These are phyloP conservation scores for Nycteola revayana DNA, from an alignment of 2,888 invertebrate species.

Conservation along the genomic window DNA sequence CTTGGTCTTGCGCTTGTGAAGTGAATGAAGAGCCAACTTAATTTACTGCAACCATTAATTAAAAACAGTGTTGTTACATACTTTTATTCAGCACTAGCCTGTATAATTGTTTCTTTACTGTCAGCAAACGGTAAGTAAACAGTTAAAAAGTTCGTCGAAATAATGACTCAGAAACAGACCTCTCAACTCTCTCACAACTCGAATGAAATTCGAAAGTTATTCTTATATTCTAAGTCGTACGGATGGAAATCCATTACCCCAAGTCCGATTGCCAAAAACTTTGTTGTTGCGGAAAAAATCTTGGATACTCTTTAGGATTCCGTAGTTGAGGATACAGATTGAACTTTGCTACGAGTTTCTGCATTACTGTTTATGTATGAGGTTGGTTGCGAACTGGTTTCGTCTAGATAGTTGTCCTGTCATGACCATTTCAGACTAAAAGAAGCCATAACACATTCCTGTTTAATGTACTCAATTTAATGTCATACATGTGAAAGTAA, in stretches of 20 bases:
- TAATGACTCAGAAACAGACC: conserved; percentile 14
- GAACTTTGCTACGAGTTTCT: background rate
- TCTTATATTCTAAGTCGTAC: background rate
- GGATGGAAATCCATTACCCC: conserved; percentile 2
- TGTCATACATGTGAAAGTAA: too few relatives aligned
- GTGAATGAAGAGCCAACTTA: background rate
- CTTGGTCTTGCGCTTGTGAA: too few relatives aligned
- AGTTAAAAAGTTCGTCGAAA: conserved; percentile 24
- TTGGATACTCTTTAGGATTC: conserved; percentile 6
- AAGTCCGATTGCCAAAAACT: background rate
- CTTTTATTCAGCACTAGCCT: conserved; percentile 6
- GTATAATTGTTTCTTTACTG: conserved; percentile 16
- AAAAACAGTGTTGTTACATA: conserved; percentile 1
- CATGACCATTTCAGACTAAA: too few relatives aligned
- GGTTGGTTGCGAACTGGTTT: background rate
- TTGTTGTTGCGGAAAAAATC: background rate
- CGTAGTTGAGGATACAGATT: background rate
- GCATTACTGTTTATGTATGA: background rate
- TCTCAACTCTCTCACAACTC: background rate
- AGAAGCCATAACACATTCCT: too few relatives aligned
- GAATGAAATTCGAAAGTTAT: conserved; percentile 4
- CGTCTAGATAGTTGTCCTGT: background rate
- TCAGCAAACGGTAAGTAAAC: conserved; percentile 23
- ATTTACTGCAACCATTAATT: conserved; percentile 7
- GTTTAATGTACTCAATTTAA: too few relatives aligned